These are phyloP conservation scores for Encarsia formosa DNA, from an alignment of 2,888 invertebrate genomes.

Conservation along the genomic window DNA sequence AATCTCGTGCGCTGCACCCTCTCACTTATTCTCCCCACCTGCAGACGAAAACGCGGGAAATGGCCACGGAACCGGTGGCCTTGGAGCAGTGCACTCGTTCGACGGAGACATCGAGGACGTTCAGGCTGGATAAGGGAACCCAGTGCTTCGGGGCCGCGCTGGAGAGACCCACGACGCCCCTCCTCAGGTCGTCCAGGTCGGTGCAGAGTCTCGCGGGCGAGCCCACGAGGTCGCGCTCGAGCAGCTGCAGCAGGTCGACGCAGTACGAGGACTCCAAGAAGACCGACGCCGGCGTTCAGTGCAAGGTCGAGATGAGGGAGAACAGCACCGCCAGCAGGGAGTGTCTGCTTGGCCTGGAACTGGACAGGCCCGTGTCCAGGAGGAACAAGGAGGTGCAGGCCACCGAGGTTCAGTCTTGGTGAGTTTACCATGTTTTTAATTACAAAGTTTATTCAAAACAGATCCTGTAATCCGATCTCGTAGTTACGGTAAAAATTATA, in stretches of 20 bases:
- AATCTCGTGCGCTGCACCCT: too few species aligned
- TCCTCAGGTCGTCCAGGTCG: background rate
- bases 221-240: background rate
- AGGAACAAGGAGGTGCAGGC: slow-evolving; percentile 24
- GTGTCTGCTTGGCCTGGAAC: too few species aligned
- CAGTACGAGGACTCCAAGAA: background rate
- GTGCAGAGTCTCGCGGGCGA: background rate
- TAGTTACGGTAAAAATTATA: too few species aligned
- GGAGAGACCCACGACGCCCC: too few species aligned
- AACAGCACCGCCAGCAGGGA: background rate
- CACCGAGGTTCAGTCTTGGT: slow-evolving; percentile 19
- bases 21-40: too few species aligned
- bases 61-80: slow-evolving; percentile 3
- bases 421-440: background rate
- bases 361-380: background rate
- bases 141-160: slow-evolving; percentile 8
- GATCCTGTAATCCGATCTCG: too few species aligned
- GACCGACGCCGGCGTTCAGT: background rate
- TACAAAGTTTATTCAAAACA: too few species aligned
- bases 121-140: slow-evolving; percentile 11
- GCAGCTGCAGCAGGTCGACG: slow-evolving; percentile 6
- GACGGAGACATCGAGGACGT: slow-evolving; percentile 9
- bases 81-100: slow-evolving; percentile 5
- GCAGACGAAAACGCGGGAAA: slow-evolving; percentile 18
- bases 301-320: background rate